A percentile compares a stretch with the other conserved stretches of the same genome.
These are phyloP conservation scores for Eupleurogrammus muticus DNA, from an alignment of 2,797 vertebrate species.

Conservation along the genomic window DNA sequence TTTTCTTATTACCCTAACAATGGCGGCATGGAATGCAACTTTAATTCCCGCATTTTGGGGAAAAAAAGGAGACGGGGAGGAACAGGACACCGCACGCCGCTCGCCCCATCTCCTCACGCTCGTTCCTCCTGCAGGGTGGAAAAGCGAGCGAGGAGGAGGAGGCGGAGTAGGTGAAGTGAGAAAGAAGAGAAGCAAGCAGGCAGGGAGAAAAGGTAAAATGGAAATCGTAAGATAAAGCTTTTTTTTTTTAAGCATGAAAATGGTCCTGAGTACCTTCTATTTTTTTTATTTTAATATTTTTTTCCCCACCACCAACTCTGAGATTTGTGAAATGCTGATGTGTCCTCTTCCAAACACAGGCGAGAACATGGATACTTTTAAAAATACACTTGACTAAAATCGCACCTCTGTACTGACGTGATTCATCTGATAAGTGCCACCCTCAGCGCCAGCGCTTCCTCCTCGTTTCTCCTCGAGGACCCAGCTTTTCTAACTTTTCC, in stretches of 20 bases:
- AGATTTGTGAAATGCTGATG: constrained; percentile 66
- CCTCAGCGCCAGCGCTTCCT: constrained; percentile 51
- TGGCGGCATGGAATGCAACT: constrained; percentile 82
- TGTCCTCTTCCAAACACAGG: constrained; percentile 31
- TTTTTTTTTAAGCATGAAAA: constrained; percentile 61
- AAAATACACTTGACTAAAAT: constrained; percentile 64
- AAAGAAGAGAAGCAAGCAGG: constrained; percentile 40
- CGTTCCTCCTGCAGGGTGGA: constrained; percentile 68
- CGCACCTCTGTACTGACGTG: constrained; percentile 43
- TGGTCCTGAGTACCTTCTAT: constrained; percentile 48
- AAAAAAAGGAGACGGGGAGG: constrained; percentile 64
- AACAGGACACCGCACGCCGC: constrained; percentile 57
- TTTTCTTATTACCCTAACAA: constrained; percentile 88
- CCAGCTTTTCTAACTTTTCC: constrained; percentile 40
- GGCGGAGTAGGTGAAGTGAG: constrained; percentile 34
- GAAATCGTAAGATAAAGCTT: constrained; percentile 68
- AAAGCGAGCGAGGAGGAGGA: constrained; percentile 33
- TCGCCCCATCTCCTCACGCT: constrained; percentile 45
- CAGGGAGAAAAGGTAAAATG: constrained; percentile 69
- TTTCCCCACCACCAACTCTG: constrained; percentile 34
- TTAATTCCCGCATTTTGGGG: constrained; percentile 76
- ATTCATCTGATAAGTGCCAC: constrained; percentile 70
- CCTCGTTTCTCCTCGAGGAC: constrained; percentile 49
- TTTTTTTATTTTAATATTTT: constrained; percentile 27
- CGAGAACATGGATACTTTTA: constrained; percentile 54